Evolutionary conservation across 1,140 invertebrate genomes (phyloP), one percentile per base, ranked within the genome.

Genomic region (Tenebrio molitor): DNA sequence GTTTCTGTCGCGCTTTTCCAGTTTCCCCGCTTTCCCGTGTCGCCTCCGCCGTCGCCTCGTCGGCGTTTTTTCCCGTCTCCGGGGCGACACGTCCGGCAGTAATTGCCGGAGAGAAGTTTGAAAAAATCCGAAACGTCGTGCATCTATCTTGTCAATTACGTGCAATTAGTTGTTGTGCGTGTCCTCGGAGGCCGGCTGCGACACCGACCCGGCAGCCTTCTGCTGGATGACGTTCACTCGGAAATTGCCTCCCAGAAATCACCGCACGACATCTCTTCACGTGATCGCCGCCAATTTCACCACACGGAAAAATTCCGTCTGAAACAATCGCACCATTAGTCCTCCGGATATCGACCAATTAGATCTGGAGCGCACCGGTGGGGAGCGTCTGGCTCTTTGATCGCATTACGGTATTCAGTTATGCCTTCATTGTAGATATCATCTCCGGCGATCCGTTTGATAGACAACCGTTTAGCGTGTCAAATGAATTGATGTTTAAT

Each of bases 101-200:
- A 75, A 75, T 75, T 75, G 73, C 65, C 50, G 2, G 12, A 39
- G 23, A 58, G 50, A 4, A 58, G 23, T 10, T 14, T 29, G 33
- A 69, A 50, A 71, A 67, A 68, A 68, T n/a, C 25, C 3, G 25
- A 69, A 63, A 42, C 50, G 25, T 62, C 72, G 70, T 64, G 74
- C 74, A 75, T 72, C 65, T 73, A 75, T 75, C 71, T 75, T 75
- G 74, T 75, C 74, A 75, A 75, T 75, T 75, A 73, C 74, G 46
- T 75, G 74, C 74, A 75, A 75, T 75, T 75, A 75, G 74, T 71
- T 67, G 15, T 21, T 50, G 42, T 69, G 66, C 42, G 42, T 69
- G 42, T 34, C 66, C 42, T 36, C 15, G 16, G 34, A 29, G 16
- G 42, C 44, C 42, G 42, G 66, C 15, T 68, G 19, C 65, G 42